These are phyloP conservation scores for Neodiprion pinetum DNA, from an alignment of 1,140 invertebrate genomes.

Conservation along the genomic window DNA sequence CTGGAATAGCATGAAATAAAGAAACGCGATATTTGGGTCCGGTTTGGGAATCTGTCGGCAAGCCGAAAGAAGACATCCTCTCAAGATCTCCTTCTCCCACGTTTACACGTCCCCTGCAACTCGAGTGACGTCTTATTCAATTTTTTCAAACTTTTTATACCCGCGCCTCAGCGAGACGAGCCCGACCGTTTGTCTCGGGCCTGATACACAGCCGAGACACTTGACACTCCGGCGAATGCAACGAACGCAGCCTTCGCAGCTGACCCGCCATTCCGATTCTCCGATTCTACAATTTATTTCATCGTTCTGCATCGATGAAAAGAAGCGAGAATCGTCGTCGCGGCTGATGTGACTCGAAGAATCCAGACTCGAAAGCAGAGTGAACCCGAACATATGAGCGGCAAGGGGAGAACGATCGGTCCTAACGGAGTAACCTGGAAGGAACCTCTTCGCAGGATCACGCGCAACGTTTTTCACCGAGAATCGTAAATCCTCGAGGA, in stretches of 20 bases:
- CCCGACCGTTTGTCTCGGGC: background rate
- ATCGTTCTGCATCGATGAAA: background rate
- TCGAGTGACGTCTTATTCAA: background rate
- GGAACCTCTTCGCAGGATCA: no score
- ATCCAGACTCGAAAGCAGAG: no score
- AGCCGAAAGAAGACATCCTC: background rate
- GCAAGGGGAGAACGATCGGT: no score
- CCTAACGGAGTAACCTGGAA: no score
- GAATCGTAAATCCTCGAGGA: no score
- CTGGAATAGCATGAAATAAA: no score
- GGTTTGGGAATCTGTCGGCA: background rate
- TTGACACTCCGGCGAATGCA: no score
- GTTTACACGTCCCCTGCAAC: background rate
- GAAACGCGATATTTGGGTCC: background rate
- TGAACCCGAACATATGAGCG: no score
- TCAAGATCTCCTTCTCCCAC: background rate
- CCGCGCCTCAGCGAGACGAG: background rate
- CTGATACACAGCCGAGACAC: background rate
- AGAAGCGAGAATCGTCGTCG: no score
- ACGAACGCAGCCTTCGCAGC: no score
- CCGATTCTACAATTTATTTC: background rate
- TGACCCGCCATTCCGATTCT: background rate
- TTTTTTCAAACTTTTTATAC: constrained; percentile 1
- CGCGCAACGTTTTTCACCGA: no score
- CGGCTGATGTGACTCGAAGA: no score